Conservation (phyloP, 2,797 vertebrate genomes). For the Anguilla obscura region DNA sequence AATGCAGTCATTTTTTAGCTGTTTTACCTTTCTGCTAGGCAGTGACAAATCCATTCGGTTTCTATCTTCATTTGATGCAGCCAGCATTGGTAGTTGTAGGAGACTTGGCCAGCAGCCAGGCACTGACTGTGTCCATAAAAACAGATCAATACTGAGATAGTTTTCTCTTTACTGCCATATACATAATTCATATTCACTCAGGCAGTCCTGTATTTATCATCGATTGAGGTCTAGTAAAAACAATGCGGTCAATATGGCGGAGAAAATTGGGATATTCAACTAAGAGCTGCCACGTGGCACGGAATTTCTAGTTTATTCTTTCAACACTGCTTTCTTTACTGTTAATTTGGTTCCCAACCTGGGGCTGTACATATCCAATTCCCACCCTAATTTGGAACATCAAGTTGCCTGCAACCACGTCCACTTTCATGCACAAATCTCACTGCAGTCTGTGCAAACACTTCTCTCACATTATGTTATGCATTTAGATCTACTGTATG, state of each 20-base stretch:
- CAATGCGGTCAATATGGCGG: constrained; percentile 44
- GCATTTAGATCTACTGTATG: neutral
- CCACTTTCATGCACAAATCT: neutral
- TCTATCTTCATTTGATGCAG: neutral
- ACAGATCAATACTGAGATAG: constrained; percentile 60
- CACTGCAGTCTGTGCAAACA: neutral
- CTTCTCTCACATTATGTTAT: neutral
- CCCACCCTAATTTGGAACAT: neutral
- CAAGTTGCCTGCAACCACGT: neutral
- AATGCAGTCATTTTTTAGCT: constrained; percentile 1
- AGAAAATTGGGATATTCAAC: constrained; percentile 35
- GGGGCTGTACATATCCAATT: neutral
- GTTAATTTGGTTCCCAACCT: neutral
- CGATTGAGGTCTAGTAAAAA: constrained; percentile 53
- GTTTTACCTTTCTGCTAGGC: neutral
- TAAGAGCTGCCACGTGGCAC: constrained; percentile 24
- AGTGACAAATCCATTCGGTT: neutral
- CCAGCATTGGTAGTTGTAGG: neutral
- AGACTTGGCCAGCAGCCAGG: constrained; percentile 7
- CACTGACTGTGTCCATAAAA: constrained; percentile 35
- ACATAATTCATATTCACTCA: constrained; percentile 65
- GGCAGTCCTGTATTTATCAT: constrained; percentile 68
- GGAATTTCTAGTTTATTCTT: neutral
- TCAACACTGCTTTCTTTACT: neutral
- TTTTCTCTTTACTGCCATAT: constrained; percentile 59